A percentile compares a stretch with the other conserved stretches of the same genome.
These are phyloP conservation scores for Vanacampus margaritifer DNA, from an alignment of 2,113 vertebrate genomes.

Conservation along the genomic window DNA sequence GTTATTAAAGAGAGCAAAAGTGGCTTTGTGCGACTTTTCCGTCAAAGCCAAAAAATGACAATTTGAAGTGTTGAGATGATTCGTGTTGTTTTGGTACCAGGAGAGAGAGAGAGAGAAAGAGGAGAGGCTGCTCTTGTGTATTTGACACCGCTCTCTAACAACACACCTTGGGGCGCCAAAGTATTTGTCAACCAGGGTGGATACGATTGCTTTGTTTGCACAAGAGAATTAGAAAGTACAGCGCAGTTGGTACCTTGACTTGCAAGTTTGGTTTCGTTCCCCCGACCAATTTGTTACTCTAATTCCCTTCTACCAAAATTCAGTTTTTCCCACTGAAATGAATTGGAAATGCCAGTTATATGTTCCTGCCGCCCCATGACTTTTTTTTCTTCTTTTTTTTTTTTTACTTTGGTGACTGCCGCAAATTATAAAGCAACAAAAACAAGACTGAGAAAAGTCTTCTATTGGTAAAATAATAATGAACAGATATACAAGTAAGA, in stretches of 20 bases:
- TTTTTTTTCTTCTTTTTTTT: too few species aligned
- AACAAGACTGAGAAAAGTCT: too few species aligned
- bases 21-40: neutral
- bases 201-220: constrained; percentile 33
- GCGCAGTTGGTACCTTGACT: neutral
- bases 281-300: neutral
- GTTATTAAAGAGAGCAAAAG: too few species aligned
- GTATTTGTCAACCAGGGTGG: constrained; percentile 36
- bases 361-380: too few species aligned
- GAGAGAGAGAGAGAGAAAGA: neutral
- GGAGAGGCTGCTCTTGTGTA: neutral
- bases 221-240: constrained; percentile 9
- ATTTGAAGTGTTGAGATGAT: neutral
- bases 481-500: too few species aligned
- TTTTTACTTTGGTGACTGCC: too few species aligned
- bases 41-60: neutral
- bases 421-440: too few species aligned
- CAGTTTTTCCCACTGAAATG: neutral
- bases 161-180: constrained; percentile 24
- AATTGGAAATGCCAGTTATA: too few species aligned
- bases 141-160: constrained; percentile 23
- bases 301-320: too few species aligned
- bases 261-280: neutral
- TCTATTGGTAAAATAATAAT: too few species aligned
- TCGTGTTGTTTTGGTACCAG: constrained; percentile 27